Conservation (phyloP, 2,888 invertebrate species). For the Drosophila nigricruria region DNA sequence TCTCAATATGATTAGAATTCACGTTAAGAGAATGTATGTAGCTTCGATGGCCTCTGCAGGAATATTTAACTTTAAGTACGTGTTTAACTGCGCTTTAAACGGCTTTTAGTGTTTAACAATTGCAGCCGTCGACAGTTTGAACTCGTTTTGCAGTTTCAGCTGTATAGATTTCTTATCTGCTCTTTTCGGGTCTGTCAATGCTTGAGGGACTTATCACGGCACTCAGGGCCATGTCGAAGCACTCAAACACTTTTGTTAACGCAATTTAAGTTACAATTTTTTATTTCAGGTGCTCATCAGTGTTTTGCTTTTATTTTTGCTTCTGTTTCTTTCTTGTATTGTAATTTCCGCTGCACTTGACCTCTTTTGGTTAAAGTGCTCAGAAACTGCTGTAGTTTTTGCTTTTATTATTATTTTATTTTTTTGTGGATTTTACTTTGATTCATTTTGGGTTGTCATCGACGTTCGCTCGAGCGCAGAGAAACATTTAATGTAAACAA, state of each 20-base stretch:
- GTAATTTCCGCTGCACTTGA: constrained; percentile 66
- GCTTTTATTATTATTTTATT: constrained; percentile 6
- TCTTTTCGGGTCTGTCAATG: constrained; percentile 24
- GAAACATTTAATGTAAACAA: constrained; percentile 54
- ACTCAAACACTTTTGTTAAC: constrained; percentile 24
- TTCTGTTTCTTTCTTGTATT: neutral
- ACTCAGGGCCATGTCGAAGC: constrained; percentile 43
- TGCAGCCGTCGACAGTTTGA: constrained; percentile 6
- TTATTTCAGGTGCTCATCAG: constrained; percentile 29
- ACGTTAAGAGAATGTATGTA: too few species aligned
- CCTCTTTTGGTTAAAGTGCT: constrained; percentile 51
- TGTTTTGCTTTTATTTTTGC: constrained; percentile 5
- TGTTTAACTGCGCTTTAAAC: neutral
- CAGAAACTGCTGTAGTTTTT: constrained; percentile 19
- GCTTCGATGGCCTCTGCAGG: neutral
- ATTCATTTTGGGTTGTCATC: constrained; percentile 45
- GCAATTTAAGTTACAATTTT: constrained; percentile 15
- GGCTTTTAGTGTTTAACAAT: neutral
- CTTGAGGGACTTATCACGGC: constrained; percentile 15
- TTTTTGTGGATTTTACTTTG: constrained; percentile 21
- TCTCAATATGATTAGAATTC: neutral
- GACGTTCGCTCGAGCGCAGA: constrained; percentile 40
- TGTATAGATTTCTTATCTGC: constrained; percentile 23
- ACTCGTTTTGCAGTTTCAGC: constrained; percentile 34
- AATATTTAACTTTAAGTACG: neutral